Percentiles rank a stretch among this genome's conserved stretches.
phyloP scores from a whole-genome alignment of 2,888 invertebrate species.

The Acronicta leporina region DNA sequence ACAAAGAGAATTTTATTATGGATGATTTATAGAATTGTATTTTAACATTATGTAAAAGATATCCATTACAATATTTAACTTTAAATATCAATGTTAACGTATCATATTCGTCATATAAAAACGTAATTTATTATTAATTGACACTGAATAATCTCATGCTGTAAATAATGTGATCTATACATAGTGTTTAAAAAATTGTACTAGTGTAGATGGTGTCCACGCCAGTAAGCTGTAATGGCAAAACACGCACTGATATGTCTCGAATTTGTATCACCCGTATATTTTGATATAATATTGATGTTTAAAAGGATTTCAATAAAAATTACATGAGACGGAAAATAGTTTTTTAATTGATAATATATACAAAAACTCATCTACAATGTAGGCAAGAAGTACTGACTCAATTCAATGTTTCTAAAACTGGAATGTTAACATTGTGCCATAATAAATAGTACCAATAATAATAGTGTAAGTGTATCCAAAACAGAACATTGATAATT shows the following conservation, averaged over 20 bases:
- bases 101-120: conserved; percentile 3
- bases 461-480: conserved; percentile 47
- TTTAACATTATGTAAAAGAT: conserved; percentile 6
- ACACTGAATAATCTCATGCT: conserved; percentile 29
- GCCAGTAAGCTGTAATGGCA: conserved; percentile 18
- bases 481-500: conserved; percentile 41
- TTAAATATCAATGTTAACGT: conserved; percentile 12
- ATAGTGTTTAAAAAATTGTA: conserved; percentile 16
- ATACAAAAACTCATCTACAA: conserved; percentile 61
- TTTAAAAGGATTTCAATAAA: conserved; percentile 69
- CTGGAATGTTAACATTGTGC: conserved; percentile 65
- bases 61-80: conserved; percentile 8
- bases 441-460: conserved; percentile 38
- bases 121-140: conserved; percentile 19
- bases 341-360: conserved; percentile 75
- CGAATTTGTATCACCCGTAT: conserved; percentile 74
- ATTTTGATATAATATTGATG: conserved; percentile 69
- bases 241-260: conserved; percentile 66
- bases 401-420: conserved; percentile 48
- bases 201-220: conserved; percentile 40
- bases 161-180: conserved; percentile 54
- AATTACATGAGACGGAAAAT: conserved; percentile 70
- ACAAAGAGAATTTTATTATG: conserved; percentile 16
- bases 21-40: conserved; percentile 11
- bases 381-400: conserved; percentile 35